phyloP scores from a whole-genome alignment of 2,797 vertebrate genomes.

The Gorsachius magnificus region DNA sequence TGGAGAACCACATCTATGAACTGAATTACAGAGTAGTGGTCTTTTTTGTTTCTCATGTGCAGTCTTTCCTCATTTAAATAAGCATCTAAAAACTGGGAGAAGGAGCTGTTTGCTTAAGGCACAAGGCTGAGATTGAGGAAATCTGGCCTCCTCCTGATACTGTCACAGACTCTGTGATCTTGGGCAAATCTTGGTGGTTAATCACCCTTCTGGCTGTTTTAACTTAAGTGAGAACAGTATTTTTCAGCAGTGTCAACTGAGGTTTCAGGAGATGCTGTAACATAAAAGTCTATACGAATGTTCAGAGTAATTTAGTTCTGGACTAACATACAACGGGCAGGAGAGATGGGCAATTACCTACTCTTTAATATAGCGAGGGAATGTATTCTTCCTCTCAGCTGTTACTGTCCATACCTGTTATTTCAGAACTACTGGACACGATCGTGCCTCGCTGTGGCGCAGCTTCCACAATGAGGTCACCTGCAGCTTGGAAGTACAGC shows the following conservation, averaged over 20 bases:
- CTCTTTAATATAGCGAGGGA: background rate
- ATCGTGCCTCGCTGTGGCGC: background rate
- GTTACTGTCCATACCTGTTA: slow-evolving; percentile 26
- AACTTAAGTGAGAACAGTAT: background rate
- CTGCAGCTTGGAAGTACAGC: slow-evolving; percentile 56
- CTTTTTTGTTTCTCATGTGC: background rate
- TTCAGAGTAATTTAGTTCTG: slow-evolving; percentile 11
- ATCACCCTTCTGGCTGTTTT: background rate
- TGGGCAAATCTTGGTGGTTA: background rate
- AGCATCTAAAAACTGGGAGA: background rate
- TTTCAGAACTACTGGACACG: slow-evolving; percentile 35
- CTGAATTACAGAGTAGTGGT: background rate
- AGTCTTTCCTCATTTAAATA: background rate
- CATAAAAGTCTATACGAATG: slow-evolving; percentile 2
- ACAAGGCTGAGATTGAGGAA: background rate
- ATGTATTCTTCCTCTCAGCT: slow-evolving; percentile 15
- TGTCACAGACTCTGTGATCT: background rate
- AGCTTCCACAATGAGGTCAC: slow-evolving; percentile 53
- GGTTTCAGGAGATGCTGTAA: slow-evolving; percentile 7
- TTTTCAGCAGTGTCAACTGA: background rate
- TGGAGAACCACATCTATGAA: background rate
- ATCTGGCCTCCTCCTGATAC: background rate
- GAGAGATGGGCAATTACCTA: slow-evolving; percentile 38
- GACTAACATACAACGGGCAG: slow-evolving; percentile 39
- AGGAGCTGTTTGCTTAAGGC: background rate